Conservation (phyloP, 2,888 invertebrate species). For the Eupithecia subumbrata region DNA sequence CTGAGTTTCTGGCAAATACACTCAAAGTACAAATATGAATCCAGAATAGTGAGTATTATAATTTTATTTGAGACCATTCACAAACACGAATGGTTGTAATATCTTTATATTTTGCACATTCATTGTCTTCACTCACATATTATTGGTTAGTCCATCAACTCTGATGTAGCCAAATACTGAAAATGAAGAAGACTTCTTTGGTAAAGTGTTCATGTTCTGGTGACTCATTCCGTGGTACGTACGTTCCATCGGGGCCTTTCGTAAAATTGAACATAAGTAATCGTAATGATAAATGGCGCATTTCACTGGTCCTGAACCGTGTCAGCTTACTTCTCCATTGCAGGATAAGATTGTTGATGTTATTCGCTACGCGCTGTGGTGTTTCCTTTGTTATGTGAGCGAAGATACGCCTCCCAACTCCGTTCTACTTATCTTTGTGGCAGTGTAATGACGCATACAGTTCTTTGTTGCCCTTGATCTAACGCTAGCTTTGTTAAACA, state of each 20-base stretch:
- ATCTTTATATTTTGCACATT: conserved; percentile 70
- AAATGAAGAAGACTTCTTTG: conserved; percentile 6
- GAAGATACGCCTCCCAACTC: conserved; percentile 64
- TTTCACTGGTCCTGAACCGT: conserved; percentile 54
- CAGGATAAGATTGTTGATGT: conserved; percentile 42
- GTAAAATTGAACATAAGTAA: conserved; percentile 68
- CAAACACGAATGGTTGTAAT: conserved; percentile 72
- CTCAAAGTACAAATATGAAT: conserved; percentile 87
- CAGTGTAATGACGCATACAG: conserved; percentile 44
- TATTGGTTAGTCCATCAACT: conserved; percentile 32
- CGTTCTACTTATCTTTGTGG: conserved; percentile 48
- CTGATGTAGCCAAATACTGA: conserved; percentile 5
- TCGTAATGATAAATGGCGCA: conserved; percentile 72
- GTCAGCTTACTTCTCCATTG: conserved; percentile 57
- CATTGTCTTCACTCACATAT: conserved; percentile 61
- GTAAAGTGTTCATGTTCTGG: conserved; percentile 51
- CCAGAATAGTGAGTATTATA: conserved; percentile 91
- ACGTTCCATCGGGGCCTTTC: conserved; percentile 65
- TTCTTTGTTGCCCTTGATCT: conserved; percentile 43
- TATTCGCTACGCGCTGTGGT: conserved; percentile 20
- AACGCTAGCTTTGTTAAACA: conserved; percentile 18
- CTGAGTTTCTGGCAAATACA: conserved; percentile 68
- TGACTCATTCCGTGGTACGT: conserved; percentile 77
- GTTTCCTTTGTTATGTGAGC: conserved; percentile 56
- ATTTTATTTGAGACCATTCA: conserved; percentile 58